Conservation (phyloP, 35 echinoderm and acorn worm genomes). For the Apostichopus japonicus region DNA sequence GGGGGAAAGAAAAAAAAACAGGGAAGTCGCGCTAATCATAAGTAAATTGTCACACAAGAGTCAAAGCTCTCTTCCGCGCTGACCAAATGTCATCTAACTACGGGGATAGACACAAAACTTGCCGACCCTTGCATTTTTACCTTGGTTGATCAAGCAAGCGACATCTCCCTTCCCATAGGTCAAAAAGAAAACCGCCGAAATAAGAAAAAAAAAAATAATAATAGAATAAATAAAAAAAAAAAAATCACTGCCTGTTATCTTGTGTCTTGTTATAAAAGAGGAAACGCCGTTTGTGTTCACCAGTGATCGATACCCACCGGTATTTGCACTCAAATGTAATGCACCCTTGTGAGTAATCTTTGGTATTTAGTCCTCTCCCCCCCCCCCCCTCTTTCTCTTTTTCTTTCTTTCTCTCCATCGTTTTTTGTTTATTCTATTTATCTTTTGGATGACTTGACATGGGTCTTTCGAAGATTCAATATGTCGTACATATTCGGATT, state of each 20-base stretch:
- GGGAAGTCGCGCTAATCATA: conserved; percentile 11
- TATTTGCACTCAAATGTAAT: conserved; percentile 24
- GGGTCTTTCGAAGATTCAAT: not conserved
- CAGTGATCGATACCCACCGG: conserved; percentile 29
- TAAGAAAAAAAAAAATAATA: no score
- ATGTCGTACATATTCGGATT: not conserved
- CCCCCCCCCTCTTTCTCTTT: not conserved
- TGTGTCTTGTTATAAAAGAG: conserved; percentile 15
- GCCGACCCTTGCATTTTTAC: conserved; percentile 3
- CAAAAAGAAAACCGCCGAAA: conserved; percentile 46
- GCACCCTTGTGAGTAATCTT: not conserved
- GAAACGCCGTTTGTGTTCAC: not conserved
- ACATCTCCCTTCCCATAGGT: conserved; percentile 5
- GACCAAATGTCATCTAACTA: conserved; percentile 43
- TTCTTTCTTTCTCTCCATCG: not conserved
- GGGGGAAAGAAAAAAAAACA: no score
- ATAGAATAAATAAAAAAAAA: not conserved
- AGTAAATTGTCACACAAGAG: conserved; percentile 51
- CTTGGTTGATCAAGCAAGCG: conserved; percentile 36
- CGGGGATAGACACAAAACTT: not conserved
- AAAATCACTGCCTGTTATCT: not conserved
- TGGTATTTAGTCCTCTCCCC: no score
- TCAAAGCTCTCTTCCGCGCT: conserved; percentile 14
- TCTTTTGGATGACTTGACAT: not conserved
- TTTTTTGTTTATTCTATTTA: not conserved